Evolutionary conservation across 2,888 invertebrate genomes (phyloP), one percentile per base, ranked within the genome.

Genomic region (Dryomyza anilis): DNA sequence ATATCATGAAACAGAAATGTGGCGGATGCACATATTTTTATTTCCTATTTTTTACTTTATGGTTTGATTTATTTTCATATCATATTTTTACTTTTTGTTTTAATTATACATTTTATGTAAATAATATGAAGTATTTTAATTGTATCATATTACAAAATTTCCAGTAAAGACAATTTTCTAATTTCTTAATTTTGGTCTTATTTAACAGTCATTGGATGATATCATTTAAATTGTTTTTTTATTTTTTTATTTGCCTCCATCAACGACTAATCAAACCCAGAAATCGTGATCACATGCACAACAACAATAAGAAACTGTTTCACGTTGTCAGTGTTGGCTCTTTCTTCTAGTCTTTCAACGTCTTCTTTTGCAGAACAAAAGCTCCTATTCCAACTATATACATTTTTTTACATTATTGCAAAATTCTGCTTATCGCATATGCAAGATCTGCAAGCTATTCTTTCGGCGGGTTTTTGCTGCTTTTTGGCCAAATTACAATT

Each of bases 381-480:
- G 50, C 14, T 39, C 7, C 27, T 55, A 21, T 36, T 55, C 19
- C 10, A 55, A 36, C 12, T 50, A 8, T 21, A 16, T 16, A 27
- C 14, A 25, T 60, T 39, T 29, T 60, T 19, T 56, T 56, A 5
- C 46, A 25, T 52, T 43, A 39, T 21, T 61, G 27, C 61, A 53
- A 57, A 46, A 46, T 59, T 59, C 23, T 23, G 29, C 62, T 67
- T 67, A 67, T 67, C 67, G 61, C 55, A 67, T 67, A 57, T 67
- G 67, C 67, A 67, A 64, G 61, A 64, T 64, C 64, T 64, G 25
- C 33, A 1, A 57, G 64, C 27, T 30, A 48, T 59, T 48, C 48
- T 48, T 27, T 30, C 29, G 29, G 29, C 12, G 23, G 25, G n/a
- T 50, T 25, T 50, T 50, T n/a, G 25, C 25, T 48, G 16, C 23